A percentile compares a stretch with the other conserved stretches of the same genome.
phyloP scores from a whole-genome alignment of 2,888 invertebrate genomes.

The Tolmerus cingulatus region DNA sequence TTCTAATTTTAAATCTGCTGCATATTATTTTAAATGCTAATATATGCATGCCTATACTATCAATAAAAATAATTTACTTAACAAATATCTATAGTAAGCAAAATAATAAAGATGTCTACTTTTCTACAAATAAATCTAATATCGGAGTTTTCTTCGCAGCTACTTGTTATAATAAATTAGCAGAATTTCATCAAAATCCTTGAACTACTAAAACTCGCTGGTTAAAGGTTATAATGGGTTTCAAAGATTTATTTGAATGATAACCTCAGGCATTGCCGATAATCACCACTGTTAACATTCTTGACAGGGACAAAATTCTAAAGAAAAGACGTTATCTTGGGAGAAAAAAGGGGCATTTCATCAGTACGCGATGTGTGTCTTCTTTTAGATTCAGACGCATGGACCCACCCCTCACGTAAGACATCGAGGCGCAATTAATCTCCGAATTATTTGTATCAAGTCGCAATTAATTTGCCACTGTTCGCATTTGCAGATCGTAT shows the following conservation, averaged over 20 bases:
- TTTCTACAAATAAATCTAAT: no score
- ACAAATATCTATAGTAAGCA: no score
- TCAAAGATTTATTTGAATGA: not conserved
- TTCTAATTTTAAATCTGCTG: no score
- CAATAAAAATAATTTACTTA: no score
- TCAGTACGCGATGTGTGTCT: not conserved
- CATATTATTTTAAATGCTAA: no score
- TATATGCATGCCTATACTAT: no score
- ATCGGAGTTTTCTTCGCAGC: no score
- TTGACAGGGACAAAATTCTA: not conserved
- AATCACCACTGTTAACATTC: not conserved
- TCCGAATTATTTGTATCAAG: slow-evolving; percentile 21
- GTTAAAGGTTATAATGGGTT: not conserved
- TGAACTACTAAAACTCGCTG: not conserved
- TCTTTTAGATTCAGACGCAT: not conserved
- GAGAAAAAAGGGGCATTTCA: not conserved
- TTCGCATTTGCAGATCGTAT: not conserved
- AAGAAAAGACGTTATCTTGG: not conserved
- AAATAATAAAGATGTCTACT: no score
- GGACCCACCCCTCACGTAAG: slow-evolving; percentile 5
- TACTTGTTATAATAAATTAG: no score
- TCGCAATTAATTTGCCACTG: slow-evolving; percentile 10
- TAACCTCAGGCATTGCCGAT: not conserved
- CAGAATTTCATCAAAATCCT: no score
- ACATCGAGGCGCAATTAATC: slow-evolving; percentile 15